phyloP scores from a whole-genome alignment of 2,797 vertebrate species.

The Oceanodroma leucorhoa region DNA sequence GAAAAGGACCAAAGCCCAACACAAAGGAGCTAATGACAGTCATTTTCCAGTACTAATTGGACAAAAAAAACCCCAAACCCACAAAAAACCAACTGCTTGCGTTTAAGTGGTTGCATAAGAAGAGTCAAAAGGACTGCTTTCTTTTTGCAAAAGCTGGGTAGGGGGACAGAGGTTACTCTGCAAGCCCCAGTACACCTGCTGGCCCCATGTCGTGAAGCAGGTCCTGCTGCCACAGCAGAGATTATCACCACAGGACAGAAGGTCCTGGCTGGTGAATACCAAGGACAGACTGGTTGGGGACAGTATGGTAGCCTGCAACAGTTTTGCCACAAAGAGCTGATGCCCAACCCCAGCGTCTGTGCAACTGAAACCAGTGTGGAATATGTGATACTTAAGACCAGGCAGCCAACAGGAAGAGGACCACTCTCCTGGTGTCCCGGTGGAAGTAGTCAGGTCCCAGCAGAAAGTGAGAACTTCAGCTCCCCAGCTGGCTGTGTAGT shows the following conservation, averaged over 20 bases:
- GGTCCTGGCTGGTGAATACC: neutral
- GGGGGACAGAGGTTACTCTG: neutral
- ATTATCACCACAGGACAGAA: neutral
- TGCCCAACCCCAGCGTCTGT: fast-evolving
- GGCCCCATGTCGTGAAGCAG: fast-evolving
- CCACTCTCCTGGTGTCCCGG: neutral
- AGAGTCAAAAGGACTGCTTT: neutral
- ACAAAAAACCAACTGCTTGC: neutral
- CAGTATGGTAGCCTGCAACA: neutral
- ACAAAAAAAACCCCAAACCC: neutral
- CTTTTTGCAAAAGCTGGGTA: neutral
- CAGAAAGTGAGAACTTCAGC: neutral
- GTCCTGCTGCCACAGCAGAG: neutral
- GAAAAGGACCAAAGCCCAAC: neutral
- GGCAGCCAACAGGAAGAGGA: neutral
- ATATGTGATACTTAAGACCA: fast-evolving
- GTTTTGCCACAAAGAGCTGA: neutral
- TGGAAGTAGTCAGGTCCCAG: neutral
- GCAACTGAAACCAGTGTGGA: neutral
- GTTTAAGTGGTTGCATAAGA: neutral
- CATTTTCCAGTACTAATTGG: neutral
- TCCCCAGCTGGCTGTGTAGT: fast-evolving
- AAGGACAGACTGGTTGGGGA: neutral
- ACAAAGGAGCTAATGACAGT: neutral
- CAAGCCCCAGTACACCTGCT: neutral